A percentile compares a stretch with the other conserved stretches of the same genome.
These are phyloP conservation scores for Lasioglossum baleicum DNA, from an alignment of 1,140 invertebrate genomes.

Conservation along the genomic window DNA sequence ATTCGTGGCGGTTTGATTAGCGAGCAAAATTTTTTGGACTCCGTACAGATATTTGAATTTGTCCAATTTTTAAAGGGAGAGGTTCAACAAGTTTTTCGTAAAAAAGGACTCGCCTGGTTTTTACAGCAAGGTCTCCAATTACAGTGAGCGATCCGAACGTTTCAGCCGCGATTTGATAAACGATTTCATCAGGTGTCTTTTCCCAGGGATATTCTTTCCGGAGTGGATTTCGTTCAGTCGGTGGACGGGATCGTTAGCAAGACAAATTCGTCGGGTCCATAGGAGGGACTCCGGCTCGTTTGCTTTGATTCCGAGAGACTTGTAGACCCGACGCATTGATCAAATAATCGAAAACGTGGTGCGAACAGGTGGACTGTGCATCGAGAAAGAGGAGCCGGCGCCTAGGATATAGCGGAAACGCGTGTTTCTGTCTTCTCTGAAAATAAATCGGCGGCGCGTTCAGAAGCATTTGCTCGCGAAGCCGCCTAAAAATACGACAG, in stretches of 20 bases:
- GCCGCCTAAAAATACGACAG: neutral
- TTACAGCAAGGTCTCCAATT: too few species aligned
- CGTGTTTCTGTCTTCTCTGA: neutral
- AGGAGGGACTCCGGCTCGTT: neutral
- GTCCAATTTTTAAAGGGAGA: too few species aligned
- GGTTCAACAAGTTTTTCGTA: too few species aligned
- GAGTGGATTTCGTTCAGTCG: neutral
- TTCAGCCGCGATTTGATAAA: too few species aligned
- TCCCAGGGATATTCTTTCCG: neutral
- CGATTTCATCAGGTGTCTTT: too few species aligned
- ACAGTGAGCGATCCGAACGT: too few species aligned
- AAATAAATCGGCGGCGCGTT: conserved; percentile 17
- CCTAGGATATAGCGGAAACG: neutral
- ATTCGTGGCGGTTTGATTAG: too few species aligned
- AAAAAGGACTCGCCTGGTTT: too few species aligned
- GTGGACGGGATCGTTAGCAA: neutral
- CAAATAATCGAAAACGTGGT: neutral
- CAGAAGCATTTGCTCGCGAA: neutral
- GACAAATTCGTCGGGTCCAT: neutral
- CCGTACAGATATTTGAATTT: too few species aligned
- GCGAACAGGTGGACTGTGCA: neutral
- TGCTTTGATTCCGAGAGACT: neutral
- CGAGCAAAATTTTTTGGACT: too few species aligned
- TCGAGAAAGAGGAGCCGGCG: neutral
- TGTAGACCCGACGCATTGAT: neutral